Evolutionary conservation across 2,888 invertebrate species (phyloP).

Genomic region (Xiphydria camelus): DNA sequence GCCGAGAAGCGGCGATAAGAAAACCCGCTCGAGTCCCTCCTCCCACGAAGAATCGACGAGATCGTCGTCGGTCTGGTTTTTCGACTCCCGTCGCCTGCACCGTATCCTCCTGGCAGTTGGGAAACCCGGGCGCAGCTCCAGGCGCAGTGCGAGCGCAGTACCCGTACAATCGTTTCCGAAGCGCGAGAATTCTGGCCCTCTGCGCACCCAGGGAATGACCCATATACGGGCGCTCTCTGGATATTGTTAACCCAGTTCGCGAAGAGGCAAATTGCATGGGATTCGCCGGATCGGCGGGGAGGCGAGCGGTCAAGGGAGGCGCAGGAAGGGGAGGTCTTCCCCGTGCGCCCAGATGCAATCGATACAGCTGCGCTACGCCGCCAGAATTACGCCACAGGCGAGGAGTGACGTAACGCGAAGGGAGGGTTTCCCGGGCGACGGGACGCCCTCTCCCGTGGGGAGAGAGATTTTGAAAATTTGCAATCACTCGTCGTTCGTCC

Average conservation of each 20-base stretch:
- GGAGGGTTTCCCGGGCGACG: too few relatives aligned
- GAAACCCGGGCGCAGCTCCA: too few relatives aligned
- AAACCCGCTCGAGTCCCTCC: too few relatives aligned
- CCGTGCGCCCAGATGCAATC: conserved; percentile 39
- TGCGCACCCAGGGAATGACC: conserved; percentile 24
- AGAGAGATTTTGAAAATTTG: too few relatives aligned
- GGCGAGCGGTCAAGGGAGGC: conserved; percentile 5
- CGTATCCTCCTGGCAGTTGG: too few relatives aligned
- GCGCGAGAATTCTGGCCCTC: conserved; percentile 8
- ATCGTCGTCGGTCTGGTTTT: too few relatives aligned
- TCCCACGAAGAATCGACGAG: too few relatives aligned
- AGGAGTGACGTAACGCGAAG: background rate
- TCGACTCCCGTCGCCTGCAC: too few relatives aligned
- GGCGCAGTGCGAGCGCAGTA: conserved; percentile 7
- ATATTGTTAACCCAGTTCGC: conserved; percentile 9
- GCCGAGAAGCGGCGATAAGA: too few relatives aligned
- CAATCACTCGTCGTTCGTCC: too few relatives aligned
- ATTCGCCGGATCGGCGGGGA: conserved; percentile 8
- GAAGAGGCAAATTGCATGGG: conserved; percentile 18
- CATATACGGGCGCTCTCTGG: conserved; percentile 12
- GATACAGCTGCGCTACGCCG: conserved; percentile 35
- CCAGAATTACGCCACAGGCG: conserved; percentile 22
- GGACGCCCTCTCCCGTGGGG: too few relatives aligned
- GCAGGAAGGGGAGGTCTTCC: conserved; percentile 9
- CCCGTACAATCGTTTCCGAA: conserved; percentile 4